phyloP scores from a whole-genome alignment of 2,888 invertebrate genomes.

The Tachina lurida region DNA sequence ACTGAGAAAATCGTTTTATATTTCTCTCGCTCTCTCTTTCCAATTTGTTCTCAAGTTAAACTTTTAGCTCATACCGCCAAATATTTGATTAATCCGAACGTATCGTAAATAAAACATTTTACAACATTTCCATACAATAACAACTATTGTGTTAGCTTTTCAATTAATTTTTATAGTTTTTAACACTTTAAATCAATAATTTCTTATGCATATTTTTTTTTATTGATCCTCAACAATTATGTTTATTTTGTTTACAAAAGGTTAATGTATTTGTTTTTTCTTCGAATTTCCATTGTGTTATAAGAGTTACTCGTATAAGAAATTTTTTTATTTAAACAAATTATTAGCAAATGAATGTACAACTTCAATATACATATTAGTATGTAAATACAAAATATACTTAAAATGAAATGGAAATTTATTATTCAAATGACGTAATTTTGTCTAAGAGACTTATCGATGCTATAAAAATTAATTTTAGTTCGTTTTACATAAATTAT shows the following conservation, averaged over 20 bases:
- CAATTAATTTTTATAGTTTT: neutral
- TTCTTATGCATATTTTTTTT: neutral
- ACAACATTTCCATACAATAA: neutral
- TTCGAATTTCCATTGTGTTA: neutral
- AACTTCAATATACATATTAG: neutral
- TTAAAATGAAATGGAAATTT: neutral
- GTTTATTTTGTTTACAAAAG: conserved; percentile 16
- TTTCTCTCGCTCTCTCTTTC: too few relatives aligned
- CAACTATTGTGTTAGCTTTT: neutral
- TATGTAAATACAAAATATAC: neutral
- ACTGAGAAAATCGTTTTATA: too few relatives aligned
- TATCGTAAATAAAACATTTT: too few relatives aligned
- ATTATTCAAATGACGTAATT: neutral
- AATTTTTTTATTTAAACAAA: conserved; percentile 13
- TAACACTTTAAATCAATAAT: conserved; percentile 34
- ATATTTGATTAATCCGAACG: too few relatives aligned
- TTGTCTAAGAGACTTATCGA: neutral
- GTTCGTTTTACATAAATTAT: too few relatives aligned
- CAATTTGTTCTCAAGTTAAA: too few relatives aligned
- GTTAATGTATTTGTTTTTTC: neutral
- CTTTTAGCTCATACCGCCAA: too few relatives aligned
- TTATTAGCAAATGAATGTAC: conserved; percentile 18
- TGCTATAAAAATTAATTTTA: too few relatives aligned
- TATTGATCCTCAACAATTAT: conserved; percentile 26
- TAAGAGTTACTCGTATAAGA: neutral